Evolutionary conservation across 2,797 vertebrate genomes (phyloP).

Genomic region (Oryzias sinensis): DNA sequence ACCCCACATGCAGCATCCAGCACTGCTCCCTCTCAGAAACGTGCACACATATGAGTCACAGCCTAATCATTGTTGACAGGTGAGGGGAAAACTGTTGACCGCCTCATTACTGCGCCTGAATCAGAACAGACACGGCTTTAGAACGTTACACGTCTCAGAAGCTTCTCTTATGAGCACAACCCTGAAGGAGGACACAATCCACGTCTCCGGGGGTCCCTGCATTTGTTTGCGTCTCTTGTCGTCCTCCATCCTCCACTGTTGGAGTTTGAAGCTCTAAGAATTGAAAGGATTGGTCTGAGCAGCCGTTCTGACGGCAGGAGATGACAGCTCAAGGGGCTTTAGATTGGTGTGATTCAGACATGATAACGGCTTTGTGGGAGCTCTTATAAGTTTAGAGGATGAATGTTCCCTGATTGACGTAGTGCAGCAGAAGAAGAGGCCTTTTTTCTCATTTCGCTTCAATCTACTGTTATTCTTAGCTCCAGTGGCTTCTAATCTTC

Average conservation of each 20-base stretch:
- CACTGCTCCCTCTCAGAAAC: not conserved
- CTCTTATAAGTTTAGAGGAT: conserved; percentile 20
- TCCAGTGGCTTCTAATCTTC: too few species aligned
- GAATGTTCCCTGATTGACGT: conserved; percentile 22
- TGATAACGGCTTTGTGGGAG: conserved; percentile 27
- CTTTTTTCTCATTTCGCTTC: conserved; percentile 3
- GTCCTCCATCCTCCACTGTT: not conserved
- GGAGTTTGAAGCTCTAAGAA: conserved; percentile 8
- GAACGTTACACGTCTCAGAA: not conserved
- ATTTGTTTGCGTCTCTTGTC: conserved; percentile 4
- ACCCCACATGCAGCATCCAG: not conserved
- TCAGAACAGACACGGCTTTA: too few species aligned
- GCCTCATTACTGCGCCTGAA: not conserved
- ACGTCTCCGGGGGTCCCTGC: not conserved
- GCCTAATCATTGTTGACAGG: not conserved
- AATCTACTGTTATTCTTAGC: conserved; percentile 1
- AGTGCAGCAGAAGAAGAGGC: conserved; percentile 11
- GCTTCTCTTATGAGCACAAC: conserved; percentile 26
- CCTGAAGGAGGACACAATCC: too few species aligned
- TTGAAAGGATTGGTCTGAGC: conserved; percentile 12
- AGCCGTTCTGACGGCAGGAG: not conserved
- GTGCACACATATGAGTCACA: not conserved
- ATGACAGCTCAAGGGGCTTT: conserved; percentile 2
- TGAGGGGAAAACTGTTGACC: not conserved
- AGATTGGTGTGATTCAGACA: conserved; percentile 37